Base-by-base conservation (phyloP, 2,888 invertebrate species). In the Agrochola lota region DNA sequence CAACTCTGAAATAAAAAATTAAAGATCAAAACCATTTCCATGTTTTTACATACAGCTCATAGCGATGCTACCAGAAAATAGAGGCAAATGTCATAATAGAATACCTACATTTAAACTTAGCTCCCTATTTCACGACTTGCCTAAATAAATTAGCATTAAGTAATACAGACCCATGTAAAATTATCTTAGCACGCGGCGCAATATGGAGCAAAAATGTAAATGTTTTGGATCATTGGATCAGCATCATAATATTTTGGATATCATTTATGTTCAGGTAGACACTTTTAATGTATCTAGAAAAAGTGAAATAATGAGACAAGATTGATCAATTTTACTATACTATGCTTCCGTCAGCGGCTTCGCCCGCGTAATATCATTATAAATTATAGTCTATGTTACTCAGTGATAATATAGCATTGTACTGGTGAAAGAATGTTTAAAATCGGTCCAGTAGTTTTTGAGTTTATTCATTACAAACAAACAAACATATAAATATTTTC, bases 111-210 rank as follows among this genome's bases (percentile, higher is more conserved):
- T 26, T 23, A 49, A 74, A 49, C 23, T 7, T 26, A 49, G 26
- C 23, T 30, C 8, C 20, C 15, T 63, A 46, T 46, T 43, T 35
- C 20, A 55, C 11, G n/a, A 78, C 26, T 43, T 55, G 30, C 23
- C 7, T 64, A 35, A 30, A 57, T 78, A 35, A 35, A 78, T 78
- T 55, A 46, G 35, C n/a, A 55, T 77, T 26, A 35, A 52, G 23
- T 68, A 52, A 23, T 55, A 35, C n/a, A 55, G 30, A 55, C n/a
- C 20, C 20, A 43, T n/a, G 15, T 55, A 35, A 62, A 78, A 55
- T 55, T 55, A 78, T 30, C 7, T 26, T 20, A 46, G 35, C 12
- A 66, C 17, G 26, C 12, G n/a, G 26, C 52, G 52, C 11, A 43
- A 11, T 55, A 35, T 23, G 23, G 59, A n/a, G n/a, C n/a, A 43